Evolutionary conservation across 2,113 vertebrate genomes (phyloP), one percentile per base, ranked within the genome.

Genomic region (Chloroceryle aenea): DNA sequence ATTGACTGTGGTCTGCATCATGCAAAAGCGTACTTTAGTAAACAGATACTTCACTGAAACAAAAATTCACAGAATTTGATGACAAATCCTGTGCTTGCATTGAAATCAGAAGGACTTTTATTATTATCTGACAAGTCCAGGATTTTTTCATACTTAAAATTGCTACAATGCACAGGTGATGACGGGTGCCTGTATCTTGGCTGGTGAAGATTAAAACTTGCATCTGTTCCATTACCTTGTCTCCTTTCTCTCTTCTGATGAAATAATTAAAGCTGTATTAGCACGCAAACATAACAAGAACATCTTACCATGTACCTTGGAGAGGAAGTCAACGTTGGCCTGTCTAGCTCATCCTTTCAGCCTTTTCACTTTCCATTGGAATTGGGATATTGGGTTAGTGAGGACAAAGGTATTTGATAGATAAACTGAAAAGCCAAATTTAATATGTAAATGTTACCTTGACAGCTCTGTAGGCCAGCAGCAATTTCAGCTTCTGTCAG

Each of bases 401-500:
- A 86, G 34, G 53, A 66, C 52, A 81, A 55, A 45, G 12, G 15
- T 62, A 66, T 74, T 64, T 23, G 55, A 36, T 3, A 71, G 62
- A 40, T 45, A 73, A 43, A 77, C 40, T 58, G 17, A 34, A 86
- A 79, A n/a, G 13, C 13, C 6, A 34, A 27, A 34, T 87, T 61
- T 61, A 58, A 86, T 87, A 48, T 4, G 5, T 8, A 55, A 52
- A 26, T 40, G 45, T 96, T 97, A 99, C 98, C 98, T 98, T 98
- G 53, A 90, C 98, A 98, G 48, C 95, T 97, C 50, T 98, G 97
- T 62, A 99, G 98, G 95, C 98, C 98, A 98, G 98, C 98, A 97
- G 98, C 96, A 95, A 98, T 98, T 96, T 99, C 98, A 97, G 97
- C 98, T 8, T 98, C 97, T 12, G 11, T 97, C 95, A 99, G 97